Conservation (phyloP, 2,888 invertebrate species). For the Platycheirus rosarum region DNA sequence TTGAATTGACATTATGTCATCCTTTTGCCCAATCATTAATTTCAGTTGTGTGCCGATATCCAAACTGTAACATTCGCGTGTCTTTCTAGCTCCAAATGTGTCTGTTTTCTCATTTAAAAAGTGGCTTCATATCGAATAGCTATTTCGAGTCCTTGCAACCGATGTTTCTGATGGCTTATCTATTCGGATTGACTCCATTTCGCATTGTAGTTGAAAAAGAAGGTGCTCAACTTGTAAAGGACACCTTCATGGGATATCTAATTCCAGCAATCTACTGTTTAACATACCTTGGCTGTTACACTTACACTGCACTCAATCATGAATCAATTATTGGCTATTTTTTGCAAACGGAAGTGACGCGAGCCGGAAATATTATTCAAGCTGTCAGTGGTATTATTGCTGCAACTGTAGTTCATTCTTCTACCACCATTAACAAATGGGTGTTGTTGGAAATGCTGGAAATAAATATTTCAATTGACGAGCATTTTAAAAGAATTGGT, state of each 20-base stretch:
- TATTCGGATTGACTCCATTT: constrained; percentile 8
- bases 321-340: constrained; percentile 68
- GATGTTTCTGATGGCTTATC: neutral
- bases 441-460: constrained; percentile 2
- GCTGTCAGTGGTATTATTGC: constrained; percentile 12
- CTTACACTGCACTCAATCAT: constrained; percentile 40
- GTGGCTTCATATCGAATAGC: neutral
- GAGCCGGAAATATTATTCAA: constrained; percentile 51
- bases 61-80: neutral
- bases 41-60: constrained; percentile 15
- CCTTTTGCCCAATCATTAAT: neutral
- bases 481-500: neutral
- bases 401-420: constrained; percentile 10
- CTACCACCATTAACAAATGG: neutral
- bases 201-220: constrained; percentile 1
- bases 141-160: neutral
- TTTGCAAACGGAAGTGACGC: constrained; percentile 53
- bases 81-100: neutral
- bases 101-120: constrained; percentile 4
- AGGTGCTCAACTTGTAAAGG: neutral
- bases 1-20: neutral
- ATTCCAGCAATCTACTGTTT: neutral
- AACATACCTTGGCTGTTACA: constrained; percentile 27
- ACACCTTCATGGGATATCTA: neutral
- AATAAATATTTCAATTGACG: neutral